These are phyloP conservation scores for Blastobasis lacticolella DNA, from an alignment of 2,888 invertebrate species.

Conservation along the genomic window DNA sequence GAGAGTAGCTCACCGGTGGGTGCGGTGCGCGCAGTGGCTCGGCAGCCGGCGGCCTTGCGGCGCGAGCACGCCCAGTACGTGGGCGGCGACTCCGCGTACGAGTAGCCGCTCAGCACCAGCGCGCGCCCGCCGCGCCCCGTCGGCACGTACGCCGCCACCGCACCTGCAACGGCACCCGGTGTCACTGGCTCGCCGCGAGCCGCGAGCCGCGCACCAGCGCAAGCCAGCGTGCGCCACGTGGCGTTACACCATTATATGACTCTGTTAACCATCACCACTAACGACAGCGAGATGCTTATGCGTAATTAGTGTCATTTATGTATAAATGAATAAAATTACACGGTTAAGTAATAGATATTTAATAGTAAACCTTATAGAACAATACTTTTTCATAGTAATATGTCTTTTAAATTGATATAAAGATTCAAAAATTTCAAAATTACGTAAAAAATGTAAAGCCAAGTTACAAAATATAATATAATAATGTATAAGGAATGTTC, in stretches of 20 bases:
- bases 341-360: slow-evolving; percentile 27
- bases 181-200: slow-evolving; percentile 24
- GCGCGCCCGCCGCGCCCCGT: slow-evolving; percentile 42
- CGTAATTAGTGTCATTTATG: no score
- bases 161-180: background rate
- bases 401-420: slow-evolving; percentile 49
- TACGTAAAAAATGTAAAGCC: slow-evolving; percentile 37
- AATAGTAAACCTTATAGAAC: slow-evolving; percentile 33
- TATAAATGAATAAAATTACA: no score
- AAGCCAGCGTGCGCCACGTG: no score
- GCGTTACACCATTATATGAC: no score
- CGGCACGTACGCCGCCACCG: slow-evolving; percentile 38
- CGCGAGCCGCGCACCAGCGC: no score
- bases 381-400: slow-evolving; percentile 10
- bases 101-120: slow-evolving; percentile 44
- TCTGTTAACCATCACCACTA: no score
- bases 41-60: slow-evolving; percentile 29
- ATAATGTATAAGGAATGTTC: slow-evolving; percentile 62
- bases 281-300: no score
- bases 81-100: slow-evolving; percentile 32
- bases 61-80: slow-evolving; percentile 46
- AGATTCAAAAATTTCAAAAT: slow-evolving; percentile 42
- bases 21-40: slow-evolving; percentile 47
- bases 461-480: slow-evolving; percentile 3
- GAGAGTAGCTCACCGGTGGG: slow-evolving; percentile 37